Conservation (phyloP, 2,888 invertebrate genomes). For the Caenorhabditis sp. region DNA sequence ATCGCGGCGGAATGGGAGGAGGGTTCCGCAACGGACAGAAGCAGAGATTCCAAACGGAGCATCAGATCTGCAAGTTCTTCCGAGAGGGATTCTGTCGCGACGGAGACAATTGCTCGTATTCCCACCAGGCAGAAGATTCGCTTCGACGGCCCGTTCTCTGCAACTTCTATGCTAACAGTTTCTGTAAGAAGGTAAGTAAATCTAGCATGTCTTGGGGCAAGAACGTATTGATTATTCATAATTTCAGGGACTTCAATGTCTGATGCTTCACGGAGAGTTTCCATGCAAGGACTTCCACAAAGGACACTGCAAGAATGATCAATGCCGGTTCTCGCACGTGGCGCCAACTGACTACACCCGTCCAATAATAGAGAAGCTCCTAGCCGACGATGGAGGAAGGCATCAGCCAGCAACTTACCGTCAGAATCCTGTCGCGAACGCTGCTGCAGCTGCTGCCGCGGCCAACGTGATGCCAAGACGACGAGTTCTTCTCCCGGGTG, state of each 20-base stretch:
- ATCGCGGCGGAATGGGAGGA: constrained; percentile 48
- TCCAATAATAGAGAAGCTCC: constrained; percentile 76
- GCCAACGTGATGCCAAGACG: constrained; percentile 61
- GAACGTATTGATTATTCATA: not conserved
- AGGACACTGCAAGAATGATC: constrained; percentile 78
- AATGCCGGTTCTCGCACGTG: constrained; percentile 80
- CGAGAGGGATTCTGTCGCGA: constrained; percentile 83
- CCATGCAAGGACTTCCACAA: constrained; percentile 82
- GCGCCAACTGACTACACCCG: constrained; percentile 81
- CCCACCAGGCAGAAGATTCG: constrained; percentile 80
- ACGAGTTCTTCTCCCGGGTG: constrained; percentile 76
- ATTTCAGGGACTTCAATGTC: constrained; percentile 71
- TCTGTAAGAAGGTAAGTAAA: constrained; percentile 77
- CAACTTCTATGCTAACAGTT: constrained; percentile 81
- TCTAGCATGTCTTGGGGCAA: not conserved
- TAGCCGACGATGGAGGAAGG: constrained; percentile 60
- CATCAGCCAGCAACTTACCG: constrained; percentile 39
- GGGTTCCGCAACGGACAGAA: constrained; percentile 56
- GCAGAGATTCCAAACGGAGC: constrained; percentile 67
- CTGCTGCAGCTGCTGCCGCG: constrained; percentile 42
- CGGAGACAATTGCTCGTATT: constrained; percentile 81
- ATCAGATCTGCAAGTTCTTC: constrained; percentile 83
- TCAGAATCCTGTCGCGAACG: constrained; percentile 53
- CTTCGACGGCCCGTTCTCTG: constrained; percentile 80
- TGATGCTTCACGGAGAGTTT: constrained; percentile 81